Conservation (phyloP, 30 jellyfish, hydroid and myxozoan genomes). For the Hydractinia echinata region DNA sequence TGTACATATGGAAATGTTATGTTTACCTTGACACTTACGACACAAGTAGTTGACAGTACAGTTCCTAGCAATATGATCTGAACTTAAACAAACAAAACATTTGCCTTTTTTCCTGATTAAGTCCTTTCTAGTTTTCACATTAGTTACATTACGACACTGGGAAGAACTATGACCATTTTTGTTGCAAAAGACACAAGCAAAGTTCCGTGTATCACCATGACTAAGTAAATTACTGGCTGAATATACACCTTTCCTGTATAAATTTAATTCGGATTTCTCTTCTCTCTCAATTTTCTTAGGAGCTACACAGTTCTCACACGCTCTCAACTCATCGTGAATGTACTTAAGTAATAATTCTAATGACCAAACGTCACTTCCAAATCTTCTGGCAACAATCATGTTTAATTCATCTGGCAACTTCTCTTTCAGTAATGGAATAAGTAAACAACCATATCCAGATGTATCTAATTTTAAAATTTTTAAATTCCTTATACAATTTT, state of each 20-base stretch:
- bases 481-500: too few species aligned
- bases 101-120: too few species aligned
- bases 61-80: too few species aligned
- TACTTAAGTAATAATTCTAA: background rate
- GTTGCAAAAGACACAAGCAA: background rate
- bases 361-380: background rate
- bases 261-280: background rate
- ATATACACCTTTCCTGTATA: background rate
- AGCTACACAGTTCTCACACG: background rate
- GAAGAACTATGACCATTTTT: background rate
- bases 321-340: background rate
- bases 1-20: background rate
- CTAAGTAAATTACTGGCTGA: background rate
- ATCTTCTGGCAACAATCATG: too few species aligned
- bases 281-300: background rate
- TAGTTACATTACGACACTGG: background rate
- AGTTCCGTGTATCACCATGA: background rate
- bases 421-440: too few species aligned
- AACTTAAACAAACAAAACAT: too few species aligned
- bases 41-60: too few species aligned
- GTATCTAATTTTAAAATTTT: too few species aligned
- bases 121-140: too few species aligned
- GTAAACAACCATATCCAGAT: too few species aligned
- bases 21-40: background rate
- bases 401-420: too few species aligned